Evolutionary conservation across 2,888 invertebrate genomes (phyloP).

Genomic region (Apotomis turbidana): DNA sequence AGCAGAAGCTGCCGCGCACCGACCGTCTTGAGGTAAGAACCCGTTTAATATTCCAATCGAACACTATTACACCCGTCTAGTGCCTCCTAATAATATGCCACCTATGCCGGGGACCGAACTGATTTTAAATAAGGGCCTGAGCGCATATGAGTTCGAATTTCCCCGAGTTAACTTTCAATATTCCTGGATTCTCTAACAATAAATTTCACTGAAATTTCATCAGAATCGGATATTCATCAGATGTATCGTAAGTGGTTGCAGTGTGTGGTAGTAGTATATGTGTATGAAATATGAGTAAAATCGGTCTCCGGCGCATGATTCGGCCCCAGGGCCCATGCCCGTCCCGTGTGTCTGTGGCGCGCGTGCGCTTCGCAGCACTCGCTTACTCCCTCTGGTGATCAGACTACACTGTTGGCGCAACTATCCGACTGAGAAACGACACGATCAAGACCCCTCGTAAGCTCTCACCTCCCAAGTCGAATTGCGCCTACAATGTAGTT

Average conservation of each 20-base stretch:
- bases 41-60: slow-evolving; percentile 59
- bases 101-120: slow-evolving; percentile 67
- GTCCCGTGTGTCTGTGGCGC: slow-evolving; percentile 69
- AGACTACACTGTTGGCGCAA: slow-evolving; percentile 71
- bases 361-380: slow-evolving; percentile 80
- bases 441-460: slow-evolving; percentile 23
- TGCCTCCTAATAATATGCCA: slow-evolving; percentile 71
- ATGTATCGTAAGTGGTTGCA: slow-evolving; percentile 7
- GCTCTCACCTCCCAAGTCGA: slow-evolving; percentile 37
- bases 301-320: slow-evolving; percentile 68
- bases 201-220: slow-evolving; percentile 19
- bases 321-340: slow-evolving; percentile 64
- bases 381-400: slow-evolving; percentile 73
- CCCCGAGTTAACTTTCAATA: not conserved
- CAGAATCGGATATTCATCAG: slow-evolving; percentile 7
- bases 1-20: slow-evolving; percentile 97
- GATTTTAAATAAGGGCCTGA: slow-evolving; percentile 6
- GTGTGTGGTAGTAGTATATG: slow-evolving; percentile 5
- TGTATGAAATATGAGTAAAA: slow-evolving; percentile 40
- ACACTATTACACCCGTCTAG: slow-evolving; percentile 59
- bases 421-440: slow-evolving; percentile 42
- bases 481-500: slow-evolving; percentile 68
- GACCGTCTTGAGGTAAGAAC: slow-evolving; percentile 97
- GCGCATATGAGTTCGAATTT: not conserved
- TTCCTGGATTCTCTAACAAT: not conserved